Percentiles rank a stretch among this genome's conserved stretches.
Conservation (phyloP, 2,888 invertebrate genomes). For the Ypsolopha sequella region DNA sequence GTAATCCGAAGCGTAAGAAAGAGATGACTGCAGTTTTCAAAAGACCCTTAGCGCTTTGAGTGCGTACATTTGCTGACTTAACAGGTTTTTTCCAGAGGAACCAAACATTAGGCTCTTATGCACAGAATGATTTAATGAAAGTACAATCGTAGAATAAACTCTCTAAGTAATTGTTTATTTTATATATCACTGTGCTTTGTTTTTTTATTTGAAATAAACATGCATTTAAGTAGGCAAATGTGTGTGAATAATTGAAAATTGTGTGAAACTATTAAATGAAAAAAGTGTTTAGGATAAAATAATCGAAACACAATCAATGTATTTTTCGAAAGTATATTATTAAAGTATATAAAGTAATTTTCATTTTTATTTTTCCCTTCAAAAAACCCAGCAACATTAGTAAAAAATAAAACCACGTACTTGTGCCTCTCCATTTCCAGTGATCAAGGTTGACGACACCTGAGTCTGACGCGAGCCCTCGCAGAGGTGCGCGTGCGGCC, state of each 20-base stretch:
- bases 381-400: not conserved
- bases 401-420: conserved; percentile 2
- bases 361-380: conserved; percentile 1
- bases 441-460: conserved; percentile 35
- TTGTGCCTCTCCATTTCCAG: conserved; percentile 2
- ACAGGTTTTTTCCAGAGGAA: conserved; percentile 47
- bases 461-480: conserved; percentile 32
- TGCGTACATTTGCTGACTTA: conserved; percentile 56
- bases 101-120: conserved; percentile 26
- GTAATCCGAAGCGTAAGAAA: conserved; percentile 18
- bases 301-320: too few relatives aligned
- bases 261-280: too few relatives aligned
- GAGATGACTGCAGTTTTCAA: conserved; percentile 27
- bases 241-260: too few relatives aligned
- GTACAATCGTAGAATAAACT: too few relatives aligned
- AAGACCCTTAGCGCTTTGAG: conserved; percentile 23
- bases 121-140: too few relatives aligned
- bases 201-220: too few relatives aligned
- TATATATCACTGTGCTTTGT: too few relatives aligned
- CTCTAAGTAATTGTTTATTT: too few relatives aligned
- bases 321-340: conserved; percentile 1
- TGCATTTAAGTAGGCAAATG: too few relatives aligned
- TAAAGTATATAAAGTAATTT: not conserved
- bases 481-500: conserved; percentile 51
- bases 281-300: too few relatives aligned